Base-by-base conservation (phyloP, 2,797 vertebrate genomes). In the Numenius phaeopus region DNA sequence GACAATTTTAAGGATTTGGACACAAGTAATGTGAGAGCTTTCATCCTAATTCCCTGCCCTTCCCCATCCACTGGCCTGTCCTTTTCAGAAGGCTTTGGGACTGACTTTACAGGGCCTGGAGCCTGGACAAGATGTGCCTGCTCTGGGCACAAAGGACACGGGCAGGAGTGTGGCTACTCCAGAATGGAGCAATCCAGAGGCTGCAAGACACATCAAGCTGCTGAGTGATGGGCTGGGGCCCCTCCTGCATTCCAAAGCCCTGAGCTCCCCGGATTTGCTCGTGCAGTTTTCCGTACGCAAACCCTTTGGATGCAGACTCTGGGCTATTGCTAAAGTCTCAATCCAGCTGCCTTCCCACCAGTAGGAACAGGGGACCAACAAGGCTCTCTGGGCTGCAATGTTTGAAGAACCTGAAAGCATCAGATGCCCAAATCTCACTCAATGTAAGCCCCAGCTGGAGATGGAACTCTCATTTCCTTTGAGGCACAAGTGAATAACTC, bases 161-260 rank as follows among this genome's bases (percentile, higher is more conserved):
- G 47, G 55, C 62, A 89, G 39, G 47, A 91, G 40, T 0, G 4
- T 34, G 44, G n/a, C 39, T 55, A 12, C 46, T 54, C 39, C 75
- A 54, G 23, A 66, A 52, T 4, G 0, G 1, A 54, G 71, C 50
- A 72, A 7, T 1, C 23, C 76, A 73, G n/a, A 70, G 30, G 22
- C 32, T 16, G 5, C 22, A 61, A 29, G 32, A 23, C 3, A 7
- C 21, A 21, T 14, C 0, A 0, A 22, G 27, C 22, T 57, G 30
- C 61, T 70, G 40, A 64, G 52, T 4, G 50, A 40, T 26, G n/a
- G 11, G 9, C 64, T 50, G 67, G 7, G 1, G 1, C 8, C 5
- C 27, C 47, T 12, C 6, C 37, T 40, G 22, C 30, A 46, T 14
- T 62, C 66, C 42, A 62, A 23, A 58, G 49, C 29, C 58, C 66